Evolutionary conservation across 2,888 invertebrate species (phyloP).

Genomic region (Troilus luridus): DNA sequence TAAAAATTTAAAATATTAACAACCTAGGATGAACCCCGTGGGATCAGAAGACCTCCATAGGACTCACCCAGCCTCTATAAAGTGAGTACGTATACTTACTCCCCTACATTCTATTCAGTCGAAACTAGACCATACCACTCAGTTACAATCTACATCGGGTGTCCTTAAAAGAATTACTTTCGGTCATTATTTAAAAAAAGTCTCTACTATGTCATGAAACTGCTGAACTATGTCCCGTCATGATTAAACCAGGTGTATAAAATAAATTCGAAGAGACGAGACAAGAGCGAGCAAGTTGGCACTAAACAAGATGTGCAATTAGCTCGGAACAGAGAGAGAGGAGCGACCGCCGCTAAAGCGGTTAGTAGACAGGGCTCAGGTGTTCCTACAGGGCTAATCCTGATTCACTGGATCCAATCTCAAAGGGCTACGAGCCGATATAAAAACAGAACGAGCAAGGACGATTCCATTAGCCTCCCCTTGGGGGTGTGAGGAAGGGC

Average conservation of each 20-base stretch:
- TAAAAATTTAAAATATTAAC: no score
- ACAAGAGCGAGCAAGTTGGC: background rate
- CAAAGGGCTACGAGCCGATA: background rate
- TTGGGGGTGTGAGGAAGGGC: background rate
- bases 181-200: background rate
- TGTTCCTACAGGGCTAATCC: background rate
- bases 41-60: no score
- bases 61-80: no score
- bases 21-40: no score
- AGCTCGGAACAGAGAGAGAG: background rate
- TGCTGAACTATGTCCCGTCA: background rate
- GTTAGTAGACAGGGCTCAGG: conserved; percentile 34
- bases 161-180: background rate
- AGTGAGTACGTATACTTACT: no score
- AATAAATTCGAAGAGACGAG: background rate
- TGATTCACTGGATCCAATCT: conserved; percentile 33
- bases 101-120: no score
- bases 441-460: conserved; percentile 23
- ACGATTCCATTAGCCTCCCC: conserved; percentile 24
- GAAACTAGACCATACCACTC: no score
- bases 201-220: background rate
- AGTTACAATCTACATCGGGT: no score
- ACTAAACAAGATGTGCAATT: conserved; percentile 39
- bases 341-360: background rate
- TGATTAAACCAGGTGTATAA: background rate